phyloP scores from a whole-genome alignment of 2,797 vertebrate genomes.

The Chiloscyllium punctatum region DNA sequence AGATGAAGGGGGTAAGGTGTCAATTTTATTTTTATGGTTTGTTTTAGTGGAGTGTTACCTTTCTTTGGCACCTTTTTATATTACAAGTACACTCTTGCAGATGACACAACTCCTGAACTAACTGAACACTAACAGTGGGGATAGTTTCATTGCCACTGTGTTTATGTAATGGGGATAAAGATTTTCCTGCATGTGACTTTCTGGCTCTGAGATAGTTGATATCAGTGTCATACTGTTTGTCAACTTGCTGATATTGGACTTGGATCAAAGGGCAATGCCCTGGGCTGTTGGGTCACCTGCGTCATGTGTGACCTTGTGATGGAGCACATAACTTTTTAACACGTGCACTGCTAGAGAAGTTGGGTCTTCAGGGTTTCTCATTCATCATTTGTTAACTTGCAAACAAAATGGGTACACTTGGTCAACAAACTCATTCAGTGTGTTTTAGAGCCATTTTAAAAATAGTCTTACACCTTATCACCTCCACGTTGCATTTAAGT shows the following conservation, averaged over 20 bases:
- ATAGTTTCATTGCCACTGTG: neutral
- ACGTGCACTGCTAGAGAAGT: neutral
- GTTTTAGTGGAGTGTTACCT: neutral
- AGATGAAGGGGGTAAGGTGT: neutral
- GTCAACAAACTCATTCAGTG: fast-evolving
- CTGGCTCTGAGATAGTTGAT: neutral
- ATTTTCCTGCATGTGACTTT: neutral
- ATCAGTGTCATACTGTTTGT: neutral
- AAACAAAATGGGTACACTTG: neutral
- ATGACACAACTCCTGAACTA: neutral
- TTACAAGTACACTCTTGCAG: neutral
- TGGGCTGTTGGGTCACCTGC: neutral
- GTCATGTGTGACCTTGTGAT: neutral
- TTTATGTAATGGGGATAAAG: neutral
- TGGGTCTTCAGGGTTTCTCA: neutral
- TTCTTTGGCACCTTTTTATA: neutral
- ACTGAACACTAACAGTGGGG: neutral
- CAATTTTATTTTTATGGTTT: neutral
- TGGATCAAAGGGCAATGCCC: neutral
- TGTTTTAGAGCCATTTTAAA: neutral
- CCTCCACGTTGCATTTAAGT: neutral
- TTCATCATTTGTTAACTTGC: neutral
- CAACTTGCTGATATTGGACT: neutral
- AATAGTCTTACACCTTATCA: neutral
- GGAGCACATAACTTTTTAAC: neutral